A percentile compares a stretch with the other conserved stretches of the same genome.
These are phyloP conservation scores for Sparidentex hasta DNA, from an alignment of 2,797 vertebrate species.

Conservation along the genomic window DNA sequence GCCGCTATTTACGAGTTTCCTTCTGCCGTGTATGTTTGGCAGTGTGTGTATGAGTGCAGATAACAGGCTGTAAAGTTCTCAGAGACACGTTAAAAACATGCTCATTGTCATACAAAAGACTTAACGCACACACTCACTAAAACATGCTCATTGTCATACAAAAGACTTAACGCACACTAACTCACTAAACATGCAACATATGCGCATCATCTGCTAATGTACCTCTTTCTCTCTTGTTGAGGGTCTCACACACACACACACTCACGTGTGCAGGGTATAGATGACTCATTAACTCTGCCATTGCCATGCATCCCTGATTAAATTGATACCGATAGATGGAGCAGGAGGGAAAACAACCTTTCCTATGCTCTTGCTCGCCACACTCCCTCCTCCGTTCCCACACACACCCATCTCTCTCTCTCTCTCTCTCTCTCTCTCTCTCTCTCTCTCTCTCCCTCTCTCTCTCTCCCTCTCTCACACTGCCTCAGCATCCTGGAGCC, in stretches of 20 bases:
- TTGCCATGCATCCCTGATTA: conserved; percentile 54
- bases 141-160: conserved; percentile 21
- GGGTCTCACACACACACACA: background rate
- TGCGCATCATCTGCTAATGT: conserved; percentile 14
- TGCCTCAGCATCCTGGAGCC: conserved; percentile 74
- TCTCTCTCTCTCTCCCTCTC: conserved; percentile 15
- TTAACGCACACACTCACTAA: conserved; percentile 1
- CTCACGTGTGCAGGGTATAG: conserved; percentile 18
- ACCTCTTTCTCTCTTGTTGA: background rate
- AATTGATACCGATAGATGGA: conserved; percentile 67
- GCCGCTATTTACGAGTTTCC: conserved; percentile 30
- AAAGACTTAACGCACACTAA: conserved; percentile 4
- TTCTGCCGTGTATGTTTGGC: conserved; percentile 19
- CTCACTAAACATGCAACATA: conserved; percentile 20
- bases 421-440: conserved; percentile 26
- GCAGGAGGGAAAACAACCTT: conserved; percentile 55
- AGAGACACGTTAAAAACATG: conserved; percentile 7
- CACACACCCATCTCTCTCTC: conserved; percentile 18
- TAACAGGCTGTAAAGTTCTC: conserved; percentile 8
- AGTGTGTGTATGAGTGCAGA: conserved; percentile 9
- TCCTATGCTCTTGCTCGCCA: conserved; percentile 43
- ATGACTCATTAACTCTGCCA: conserved; percentile 62
- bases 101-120: conserved; percentile 16
- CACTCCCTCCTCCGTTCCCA: conserved; percentile 42
- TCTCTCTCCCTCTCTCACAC: conserved; percentile 48